Evolutionary conservation across 2,113 vertebrate species (phyloP).

Genomic region (Rhinichthys klamathensis): DNA sequence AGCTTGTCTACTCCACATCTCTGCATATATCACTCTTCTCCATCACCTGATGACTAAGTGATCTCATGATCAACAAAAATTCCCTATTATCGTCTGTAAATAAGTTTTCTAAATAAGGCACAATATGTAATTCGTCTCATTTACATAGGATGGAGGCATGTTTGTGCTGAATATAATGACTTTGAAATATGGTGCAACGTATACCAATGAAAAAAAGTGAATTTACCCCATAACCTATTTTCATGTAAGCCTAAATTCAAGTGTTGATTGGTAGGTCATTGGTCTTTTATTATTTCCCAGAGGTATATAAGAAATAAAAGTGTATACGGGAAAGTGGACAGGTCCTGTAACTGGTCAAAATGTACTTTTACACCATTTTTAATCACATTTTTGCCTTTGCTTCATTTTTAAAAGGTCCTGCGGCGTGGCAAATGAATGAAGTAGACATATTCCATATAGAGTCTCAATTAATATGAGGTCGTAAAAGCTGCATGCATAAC

Average conservation of each 20-base stretch:
- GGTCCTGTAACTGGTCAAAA: not conserved
- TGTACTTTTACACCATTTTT: not conserved
- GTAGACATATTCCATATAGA: not conserved
- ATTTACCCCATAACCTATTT: not conserved
- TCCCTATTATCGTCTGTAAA: not conserved
- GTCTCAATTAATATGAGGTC: not conserved
- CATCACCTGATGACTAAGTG: not conserved
- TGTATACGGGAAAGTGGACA: not conserved
- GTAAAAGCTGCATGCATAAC: conserved; percentile 6
- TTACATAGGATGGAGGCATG: not conserved
- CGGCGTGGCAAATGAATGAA: conserved; percentile 4
- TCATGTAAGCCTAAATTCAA: not conserved
- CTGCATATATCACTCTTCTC: not conserved
- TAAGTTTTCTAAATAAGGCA: not conserved
- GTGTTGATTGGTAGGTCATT: not conserved
- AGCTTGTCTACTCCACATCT: not conserved
- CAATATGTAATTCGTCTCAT: not conserved
- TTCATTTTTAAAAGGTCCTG: conserved; percentile 18
- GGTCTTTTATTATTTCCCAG: not conserved
- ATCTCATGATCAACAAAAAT: not conserved
- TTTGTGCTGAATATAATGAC: not conserved
- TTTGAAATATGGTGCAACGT: not conserved
- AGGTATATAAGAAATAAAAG: not conserved
- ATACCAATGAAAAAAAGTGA: not conserved
- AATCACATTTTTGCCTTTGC: conserved; percentile 12